These are phyloP conservation scores for Hycleus cichorii DNA, from an alignment of 1,140 invertebrate genomes.

Conservation along the genomic window DNA sequence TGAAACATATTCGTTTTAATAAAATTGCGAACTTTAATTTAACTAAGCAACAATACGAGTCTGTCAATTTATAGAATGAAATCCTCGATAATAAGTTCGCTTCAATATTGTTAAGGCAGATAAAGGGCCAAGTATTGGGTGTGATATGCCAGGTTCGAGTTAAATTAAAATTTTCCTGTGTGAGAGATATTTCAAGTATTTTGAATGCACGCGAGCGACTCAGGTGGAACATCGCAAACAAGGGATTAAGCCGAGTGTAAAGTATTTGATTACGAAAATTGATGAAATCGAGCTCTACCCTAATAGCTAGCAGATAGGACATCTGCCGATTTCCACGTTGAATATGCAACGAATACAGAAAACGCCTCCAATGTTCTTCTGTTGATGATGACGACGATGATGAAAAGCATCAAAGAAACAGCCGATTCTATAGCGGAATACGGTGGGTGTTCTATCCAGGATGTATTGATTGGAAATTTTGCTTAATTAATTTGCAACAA, in stretches of 20 bases:
- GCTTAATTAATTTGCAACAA: no score
- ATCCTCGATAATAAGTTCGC: no score
- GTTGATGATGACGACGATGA: not conserved
- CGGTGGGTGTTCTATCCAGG: no score
- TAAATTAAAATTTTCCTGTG: slow-evolving; percentile 12
- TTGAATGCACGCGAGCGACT: slow-evolving; percentile 18
- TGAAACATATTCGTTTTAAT: no score
- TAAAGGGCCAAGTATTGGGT: no score
- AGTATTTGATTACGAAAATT: slow-evolving; percentile 30
- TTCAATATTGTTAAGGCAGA: no score
- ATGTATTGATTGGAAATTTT: no score
- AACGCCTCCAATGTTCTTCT: not conserved
- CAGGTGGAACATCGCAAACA: slow-evolving; percentile 27
- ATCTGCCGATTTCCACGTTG: slow-evolving; percentile 21
- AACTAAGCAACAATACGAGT: no score
- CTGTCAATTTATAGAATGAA: no score
- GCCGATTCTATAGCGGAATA: no score
- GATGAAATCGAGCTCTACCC: slow-evolving; percentile 24
- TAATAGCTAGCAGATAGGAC: slow-evolving; percentile 20
- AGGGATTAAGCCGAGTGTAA: slow-evolving; percentile 28
- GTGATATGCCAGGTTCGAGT: not conserved
- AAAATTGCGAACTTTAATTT: no score
- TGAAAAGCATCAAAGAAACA: no score
- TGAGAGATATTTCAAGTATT: slow-evolving; percentile 13
- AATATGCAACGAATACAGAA: slow-evolving; percentile 7